Evolutionary conservation across 2,113 vertebrate genomes (phyloP).

Genomic region (Procavia capensis): DNA sequence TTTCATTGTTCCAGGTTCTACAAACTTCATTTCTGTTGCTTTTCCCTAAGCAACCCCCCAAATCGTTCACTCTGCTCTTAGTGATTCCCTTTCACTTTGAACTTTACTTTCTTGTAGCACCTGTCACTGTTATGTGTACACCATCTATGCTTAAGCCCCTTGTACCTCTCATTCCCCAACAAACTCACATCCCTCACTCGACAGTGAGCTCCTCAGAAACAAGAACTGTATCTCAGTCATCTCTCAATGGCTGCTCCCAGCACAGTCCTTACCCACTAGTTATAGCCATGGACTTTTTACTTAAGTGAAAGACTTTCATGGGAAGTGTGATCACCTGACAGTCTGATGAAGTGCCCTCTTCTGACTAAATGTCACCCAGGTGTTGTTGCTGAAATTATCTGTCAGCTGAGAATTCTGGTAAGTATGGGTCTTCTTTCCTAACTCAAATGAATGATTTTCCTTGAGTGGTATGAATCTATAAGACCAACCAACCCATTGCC

Average conservation of each 20-base stretch:
- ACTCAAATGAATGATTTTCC: slow-evolving; percentile 22
- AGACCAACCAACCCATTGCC: too few relatives aligned
- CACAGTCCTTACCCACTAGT: not conserved
- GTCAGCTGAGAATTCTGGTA: slow-evolving; percentile 18
- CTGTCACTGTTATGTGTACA: not conserved
- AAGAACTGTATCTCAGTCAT: not conserved
- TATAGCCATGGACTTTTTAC: not conserved
- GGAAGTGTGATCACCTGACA: not conserved
- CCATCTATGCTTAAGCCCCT: not conserved
- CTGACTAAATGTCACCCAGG: not conserved
- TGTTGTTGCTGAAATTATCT: not conserved
- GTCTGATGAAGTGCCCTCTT: not conserved
- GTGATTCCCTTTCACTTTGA: not conserved
- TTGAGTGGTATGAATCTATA: not conserved
- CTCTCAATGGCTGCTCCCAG: not conserved
- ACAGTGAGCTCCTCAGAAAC: not conserved
- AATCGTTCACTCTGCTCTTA: not conserved
- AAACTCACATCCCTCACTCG: not conserved
- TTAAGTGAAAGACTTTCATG: not conserved
- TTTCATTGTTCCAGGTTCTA: not conserved
- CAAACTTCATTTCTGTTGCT: not conserved
- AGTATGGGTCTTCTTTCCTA: not conserved
- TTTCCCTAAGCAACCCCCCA: not conserved
- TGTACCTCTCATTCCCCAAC: not conserved
- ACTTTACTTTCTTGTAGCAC: not conserved